These are phyloP conservation scores for Hydrochoerus hydrochaeris DNA, from an alignment of 2,113 vertebrate genomes.

Conservation along the genomic window DNA sequence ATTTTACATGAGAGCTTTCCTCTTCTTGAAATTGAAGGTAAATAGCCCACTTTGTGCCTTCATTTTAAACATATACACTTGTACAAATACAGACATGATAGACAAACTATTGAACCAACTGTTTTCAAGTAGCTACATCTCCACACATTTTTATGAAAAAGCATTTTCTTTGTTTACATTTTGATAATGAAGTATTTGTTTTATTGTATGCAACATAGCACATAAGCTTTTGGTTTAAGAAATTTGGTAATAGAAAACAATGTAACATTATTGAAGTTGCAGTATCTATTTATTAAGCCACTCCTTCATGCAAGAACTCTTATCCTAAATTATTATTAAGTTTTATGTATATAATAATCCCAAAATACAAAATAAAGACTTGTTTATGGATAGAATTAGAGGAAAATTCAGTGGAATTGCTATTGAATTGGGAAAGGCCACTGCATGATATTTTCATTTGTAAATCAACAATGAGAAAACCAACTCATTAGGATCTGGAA, in stretches of 20 bases:
- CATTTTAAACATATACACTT: conserved; percentile 12
- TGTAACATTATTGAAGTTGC: not conserved
- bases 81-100: not conserved
- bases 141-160: not conserved
- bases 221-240: not conserved
- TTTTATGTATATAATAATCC: conserved; percentile 3
- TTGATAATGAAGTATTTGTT: conserved; percentile 33
- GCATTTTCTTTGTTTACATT: conserved; percentile 11
- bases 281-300: not conserved
- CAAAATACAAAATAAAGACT: not conserved
- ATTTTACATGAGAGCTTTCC: not conserved
- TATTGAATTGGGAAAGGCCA: not conserved
- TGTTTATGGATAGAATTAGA: not conserved
- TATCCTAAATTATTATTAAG: not conserved
- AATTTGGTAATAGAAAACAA: not conserved
- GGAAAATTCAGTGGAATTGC: not conserved
- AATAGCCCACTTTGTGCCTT: not conserved
- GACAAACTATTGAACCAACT: not conserved
- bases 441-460: not conserved
- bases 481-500: not conserved
- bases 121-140: not conserved
- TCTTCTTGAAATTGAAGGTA: conserved; percentile 14
- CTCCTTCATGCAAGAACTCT: not conserved
- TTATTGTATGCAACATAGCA: not conserved
- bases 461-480: not conserved